Evolutionary conservation across 2,888 invertebrate genomes (phyloP).

Genomic region (Andrena fulva): DNA sequence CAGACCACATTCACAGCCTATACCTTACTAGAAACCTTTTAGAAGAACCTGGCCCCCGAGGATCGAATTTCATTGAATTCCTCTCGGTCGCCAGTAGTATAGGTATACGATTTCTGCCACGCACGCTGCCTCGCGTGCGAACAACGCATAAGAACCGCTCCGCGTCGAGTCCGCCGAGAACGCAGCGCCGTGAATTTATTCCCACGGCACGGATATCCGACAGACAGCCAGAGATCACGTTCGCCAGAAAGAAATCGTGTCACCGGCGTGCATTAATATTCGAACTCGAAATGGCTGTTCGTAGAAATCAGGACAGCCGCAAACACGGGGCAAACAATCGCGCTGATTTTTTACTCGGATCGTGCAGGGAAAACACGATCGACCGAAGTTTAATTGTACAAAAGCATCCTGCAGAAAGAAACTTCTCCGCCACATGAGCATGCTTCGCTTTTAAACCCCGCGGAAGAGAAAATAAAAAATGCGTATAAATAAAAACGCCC

Average conservation of each 20-base stretch:
- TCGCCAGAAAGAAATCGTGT: constrained; percentile 31
- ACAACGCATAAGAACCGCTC: constrained; percentile 27
- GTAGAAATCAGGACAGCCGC: not conserved
- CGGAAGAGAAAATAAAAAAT: not conserved
- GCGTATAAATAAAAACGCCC: not conserved
- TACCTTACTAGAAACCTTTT: not conserved
- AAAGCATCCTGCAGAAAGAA: not conserved
- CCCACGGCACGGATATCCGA: constrained; percentile 10
- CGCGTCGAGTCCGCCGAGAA: constrained; percentile 15
- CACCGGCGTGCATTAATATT: constrained; percentile 37
- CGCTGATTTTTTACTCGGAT: not conserved
- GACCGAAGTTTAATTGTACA: not conserved
- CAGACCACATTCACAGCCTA: not conserved
- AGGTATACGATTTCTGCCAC: not conserved
- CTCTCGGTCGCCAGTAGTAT: not conserved
- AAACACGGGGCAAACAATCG: not conserved
- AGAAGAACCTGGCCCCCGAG: too few relatives aligned
- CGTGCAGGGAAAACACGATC: not conserved
- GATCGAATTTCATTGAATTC: not conserved
- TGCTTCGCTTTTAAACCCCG: too few relatives aligned
- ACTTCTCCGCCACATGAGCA: too few relatives aligned
- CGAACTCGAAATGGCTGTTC: not conserved
- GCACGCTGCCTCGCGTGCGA: constrained; percentile 2
- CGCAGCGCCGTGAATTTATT: constrained; percentile 6
- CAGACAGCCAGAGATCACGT: constrained; percentile 19